Evolutionary conservation across 1,140 invertebrate genomes (phyloP).

Genomic region (Mactra quadrangularis): DNA sequence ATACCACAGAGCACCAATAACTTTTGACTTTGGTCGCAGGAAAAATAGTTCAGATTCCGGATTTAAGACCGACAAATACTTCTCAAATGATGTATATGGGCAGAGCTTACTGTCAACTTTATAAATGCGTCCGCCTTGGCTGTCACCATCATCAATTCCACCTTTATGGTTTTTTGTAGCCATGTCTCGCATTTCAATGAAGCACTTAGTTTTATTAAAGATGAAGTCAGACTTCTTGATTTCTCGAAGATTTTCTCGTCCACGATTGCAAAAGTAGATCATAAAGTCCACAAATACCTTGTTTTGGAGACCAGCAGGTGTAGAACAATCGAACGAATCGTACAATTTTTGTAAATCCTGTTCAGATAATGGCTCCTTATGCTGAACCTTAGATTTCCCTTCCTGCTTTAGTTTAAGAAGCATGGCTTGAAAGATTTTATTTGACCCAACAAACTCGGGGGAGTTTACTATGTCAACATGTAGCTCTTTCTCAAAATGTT

Average conservation of each 20-base stretch:
- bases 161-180: slow-evolving; percentile 49
- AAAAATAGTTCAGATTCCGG: slow-evolving; percentile 8
- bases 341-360: slow-evolving; percentile 45
- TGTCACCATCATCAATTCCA: background rate
- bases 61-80: slow-evolving; percentile 28
- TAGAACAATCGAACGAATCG: slow-evolving; percentile 33
- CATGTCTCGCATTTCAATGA: slow-evolving; percentile 28
- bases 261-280: slow-evolving; percentile 55
- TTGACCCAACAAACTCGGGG: slow-evolving; percentile 27
- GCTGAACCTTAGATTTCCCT: slow-evolving; percentile 27
- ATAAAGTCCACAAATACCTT: slow-evolving; percentile 60
- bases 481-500: slow-evolving; percentile 36
- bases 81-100: slow-evolving; percentile 9
- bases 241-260: slow-evolving; percentile 42
- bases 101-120: background rate
- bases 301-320: slow-evolving; percentile 38
- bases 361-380: slow-evolving; percentile 43
- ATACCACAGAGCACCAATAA: background rate
- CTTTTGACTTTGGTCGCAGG: slow-evolving; percentile 24
- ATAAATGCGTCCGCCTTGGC: slow-evolving; percentile 38
- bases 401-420: slow-evolving; percentile 42
- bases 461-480: background rate
- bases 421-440: slow-evolving; percentile 43
- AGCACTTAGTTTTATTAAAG: slow-evolving; percentile 10
- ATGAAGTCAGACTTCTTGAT: slow-evolving; percentile 47